Evolutionary conservation across 2,797 vertebrate genomes (phyloP).

Genomic region (Cygnus olor): DNA sequence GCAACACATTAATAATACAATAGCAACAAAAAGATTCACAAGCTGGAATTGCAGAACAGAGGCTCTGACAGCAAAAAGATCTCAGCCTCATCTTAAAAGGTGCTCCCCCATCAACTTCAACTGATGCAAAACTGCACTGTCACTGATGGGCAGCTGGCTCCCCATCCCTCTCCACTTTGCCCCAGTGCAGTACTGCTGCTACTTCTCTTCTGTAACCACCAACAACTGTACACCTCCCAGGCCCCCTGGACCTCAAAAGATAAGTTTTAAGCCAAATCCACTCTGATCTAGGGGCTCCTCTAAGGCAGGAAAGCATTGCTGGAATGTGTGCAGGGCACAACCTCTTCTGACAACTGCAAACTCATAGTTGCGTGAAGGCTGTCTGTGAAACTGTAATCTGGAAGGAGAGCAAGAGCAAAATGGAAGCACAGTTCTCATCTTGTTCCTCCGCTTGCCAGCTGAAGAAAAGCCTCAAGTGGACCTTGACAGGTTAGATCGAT

Average conservation of each 20-base stretch:
- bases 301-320: not conserved
- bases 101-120: not conserved
- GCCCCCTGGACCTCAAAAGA: not conserved
- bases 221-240: not conserved
- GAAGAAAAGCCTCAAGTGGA: not conserved
- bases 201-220: not conserved
- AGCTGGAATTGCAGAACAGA: not conserved
- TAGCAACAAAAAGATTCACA: not conserved
- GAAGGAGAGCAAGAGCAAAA: not conserved
- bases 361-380: not conserved
- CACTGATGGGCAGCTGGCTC: not conserved
- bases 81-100: not conserved
- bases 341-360: not conserved
- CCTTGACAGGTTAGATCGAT: not conserved
- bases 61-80: not conserved
- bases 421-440: not conserved
- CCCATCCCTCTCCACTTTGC: not conserved
- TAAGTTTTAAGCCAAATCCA: not conserved
- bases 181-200: not conserved
- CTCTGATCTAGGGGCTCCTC: not conserved
- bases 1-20: not conserved
- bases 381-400: not conserved
- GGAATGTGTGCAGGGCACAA: not conserved
- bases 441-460: not conserved
- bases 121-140: not conserved